Evolutionary conservation across 2,113 vertebrate genomes (phyloP).

Genomic region (Illadopsis cleaveri): DNA sequence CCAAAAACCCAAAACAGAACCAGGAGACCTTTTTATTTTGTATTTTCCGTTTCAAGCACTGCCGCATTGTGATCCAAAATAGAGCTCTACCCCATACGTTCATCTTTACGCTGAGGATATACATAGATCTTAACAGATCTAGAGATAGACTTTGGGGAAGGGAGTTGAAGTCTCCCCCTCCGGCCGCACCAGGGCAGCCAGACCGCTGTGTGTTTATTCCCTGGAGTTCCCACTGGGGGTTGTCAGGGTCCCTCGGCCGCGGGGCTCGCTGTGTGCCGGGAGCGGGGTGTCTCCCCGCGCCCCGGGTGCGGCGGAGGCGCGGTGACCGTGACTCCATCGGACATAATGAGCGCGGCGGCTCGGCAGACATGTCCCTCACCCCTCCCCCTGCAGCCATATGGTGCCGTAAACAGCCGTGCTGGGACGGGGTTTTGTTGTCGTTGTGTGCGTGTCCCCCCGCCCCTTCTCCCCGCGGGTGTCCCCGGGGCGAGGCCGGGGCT

Average conservation of each 20-base stretch:
- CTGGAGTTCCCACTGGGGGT: background rate
- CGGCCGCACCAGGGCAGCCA: background rate
- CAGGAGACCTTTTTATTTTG: background rate
- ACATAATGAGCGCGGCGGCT: slow-evolving; percentile 36
- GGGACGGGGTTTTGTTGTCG: background rate
- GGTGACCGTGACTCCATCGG: slow-evolving; percentile 4
- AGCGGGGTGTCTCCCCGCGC: background rate
- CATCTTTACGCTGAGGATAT: background rate
- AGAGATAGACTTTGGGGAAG: background rate
- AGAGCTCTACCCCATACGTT: background rate
- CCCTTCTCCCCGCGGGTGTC: background rate
- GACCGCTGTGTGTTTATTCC: background rate
- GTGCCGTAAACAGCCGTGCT: slow-evolving; percentile 32
- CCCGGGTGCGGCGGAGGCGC: background rate
- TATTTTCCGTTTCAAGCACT: background rate
- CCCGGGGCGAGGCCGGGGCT: background rate
- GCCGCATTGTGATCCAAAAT: background rate
- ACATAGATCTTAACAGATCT: background rate
- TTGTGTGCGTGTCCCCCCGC: background rate
- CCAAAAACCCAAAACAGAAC: too few relatives aligned
- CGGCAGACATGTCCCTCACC: slow-evolving; percentile 20
- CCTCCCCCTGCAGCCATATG: slow-evolving; percentile 57
- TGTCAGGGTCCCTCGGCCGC: too few relatives aligned
- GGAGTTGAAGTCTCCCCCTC: background rate
- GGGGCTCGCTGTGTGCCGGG: background rate